Conservation (phyloP, 2,113 vertebrate species). For the Hippocampus comes region DNA sequence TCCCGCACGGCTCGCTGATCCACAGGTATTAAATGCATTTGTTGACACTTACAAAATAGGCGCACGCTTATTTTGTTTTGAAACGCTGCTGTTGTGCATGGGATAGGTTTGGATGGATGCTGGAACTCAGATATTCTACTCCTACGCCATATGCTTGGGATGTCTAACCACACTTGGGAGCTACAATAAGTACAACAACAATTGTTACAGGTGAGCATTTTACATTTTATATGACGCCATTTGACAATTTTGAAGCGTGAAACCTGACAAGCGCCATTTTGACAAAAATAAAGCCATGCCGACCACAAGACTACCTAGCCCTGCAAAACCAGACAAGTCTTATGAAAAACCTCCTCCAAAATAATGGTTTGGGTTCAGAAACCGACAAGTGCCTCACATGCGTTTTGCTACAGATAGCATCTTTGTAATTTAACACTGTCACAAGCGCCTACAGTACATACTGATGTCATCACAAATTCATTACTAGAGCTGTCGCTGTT, state of each 20-base stretch:
- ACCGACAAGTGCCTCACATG: no score
- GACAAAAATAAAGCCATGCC: neutral
- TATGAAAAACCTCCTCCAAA: no score
- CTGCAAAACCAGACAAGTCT: neutral
- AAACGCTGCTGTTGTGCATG: neutral
- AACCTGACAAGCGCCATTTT: neutral
- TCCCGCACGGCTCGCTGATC: slow-evolving; percentile 76
- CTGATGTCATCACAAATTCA: no score
- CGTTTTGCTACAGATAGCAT: no score
- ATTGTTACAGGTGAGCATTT: slow-evolving; percentile 61
- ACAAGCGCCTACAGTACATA: no score
- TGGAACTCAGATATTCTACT: slow-evolving; percentile 71
- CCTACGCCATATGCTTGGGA: slow-evolving; percentile 64
- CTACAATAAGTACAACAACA: slow-evolving; percentile 69
- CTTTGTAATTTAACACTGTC: no score
- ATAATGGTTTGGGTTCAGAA: no score
- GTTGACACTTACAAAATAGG: neutral
- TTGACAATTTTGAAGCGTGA: neutral
- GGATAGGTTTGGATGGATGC: slow-evolving; percentile 71
- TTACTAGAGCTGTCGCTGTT: no score
- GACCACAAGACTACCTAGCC: neutral
- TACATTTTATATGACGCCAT: neutral
- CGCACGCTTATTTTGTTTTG: neutral
- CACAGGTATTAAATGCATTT: slow-evolving; percentile 72
- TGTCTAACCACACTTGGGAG: slow-evolving; percentile 64